Base-by-base conservation (phyloP, 2,113 vertebrate genomes). In the Myotis brandtii region DNA sequence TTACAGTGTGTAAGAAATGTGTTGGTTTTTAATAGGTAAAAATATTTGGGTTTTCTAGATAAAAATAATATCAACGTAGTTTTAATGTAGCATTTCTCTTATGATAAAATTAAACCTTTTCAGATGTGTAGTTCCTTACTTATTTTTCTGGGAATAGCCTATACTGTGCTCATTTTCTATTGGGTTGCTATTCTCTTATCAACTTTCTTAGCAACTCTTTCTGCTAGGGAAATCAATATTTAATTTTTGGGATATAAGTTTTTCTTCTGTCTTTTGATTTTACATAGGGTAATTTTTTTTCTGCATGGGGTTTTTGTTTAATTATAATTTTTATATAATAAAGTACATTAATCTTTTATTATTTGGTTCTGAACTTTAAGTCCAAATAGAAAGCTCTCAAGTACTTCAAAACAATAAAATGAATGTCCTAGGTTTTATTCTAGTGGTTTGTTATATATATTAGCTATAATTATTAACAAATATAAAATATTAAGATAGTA, bases 311-410 rank as follows among this genome's bases (percentile, higher is more conserved):
- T 81, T 96, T 80, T 4, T 32, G 80, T 91, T 85, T 56, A 81
- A 88, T 70, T 67, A 56, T 81, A 66, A n/a, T 48, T 50, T 89
- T 66, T 72, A 52, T 30, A 32, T 80, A 52, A 67, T 75, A 59
- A 66, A 96, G 77, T 92, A 37, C 11, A n/a, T 40, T 54, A 17
- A 82, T 83, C 8, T 93, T 93, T 86, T 86, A 23, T 81, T 93
- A 34, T 62, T 9, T 52, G 54, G 30, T 97, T 94, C 30, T 62
- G 20, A 90, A 72, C 6, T 87, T 83, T 82, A 16, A 48, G 16
- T 67, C 11, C 30, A 89, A 48, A 25, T 62, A 80, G 17, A 86
- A 72, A 56, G 18, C 7, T 4, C 37, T 93, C 77, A 8, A 3
- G 25, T 56, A 82, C 30, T 32, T 94, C 32, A 89, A 75, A 76